Percentiles rank a stretch among this genome's conserved stretches.
Evolutionary conservation across 2,797 vertebrate species (phyloP).

Genomic region (Tenualosa thibaudeaui): DNA sequence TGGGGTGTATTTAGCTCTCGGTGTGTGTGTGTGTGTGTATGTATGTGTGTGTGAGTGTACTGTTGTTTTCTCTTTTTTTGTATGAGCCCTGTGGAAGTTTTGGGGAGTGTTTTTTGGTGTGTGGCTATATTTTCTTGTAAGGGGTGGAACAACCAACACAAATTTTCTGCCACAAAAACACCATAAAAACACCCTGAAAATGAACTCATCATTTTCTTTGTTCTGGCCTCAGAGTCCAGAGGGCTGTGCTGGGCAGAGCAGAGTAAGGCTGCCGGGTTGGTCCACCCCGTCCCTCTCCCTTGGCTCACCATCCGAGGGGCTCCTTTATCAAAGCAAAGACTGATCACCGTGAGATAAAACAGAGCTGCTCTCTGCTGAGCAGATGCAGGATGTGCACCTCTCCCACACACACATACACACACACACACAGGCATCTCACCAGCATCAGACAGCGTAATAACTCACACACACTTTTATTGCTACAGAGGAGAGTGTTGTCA

Average conservation of each 20-base stretch:
- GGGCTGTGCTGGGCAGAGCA: no score
- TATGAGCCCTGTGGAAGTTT: background rate
- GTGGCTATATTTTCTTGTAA: background rate
- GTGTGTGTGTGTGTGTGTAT: background rate
- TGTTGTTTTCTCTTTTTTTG: no score
- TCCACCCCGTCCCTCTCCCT: no score
- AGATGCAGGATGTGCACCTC: background rate
- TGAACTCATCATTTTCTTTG: background rate
- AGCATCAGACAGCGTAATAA: background rate
- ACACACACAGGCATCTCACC: background rate
- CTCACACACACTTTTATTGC: background rate
- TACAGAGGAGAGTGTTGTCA: background rate
- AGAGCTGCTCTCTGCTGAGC: background rate
- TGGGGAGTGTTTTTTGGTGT: background rate
- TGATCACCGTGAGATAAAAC: background rate
- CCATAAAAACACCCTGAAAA: background rate
- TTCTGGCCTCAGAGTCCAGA: background rate
- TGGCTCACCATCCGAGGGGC: no score
- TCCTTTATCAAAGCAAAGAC: background rate
- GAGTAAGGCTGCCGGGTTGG: no score
- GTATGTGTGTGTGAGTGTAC: background rate
- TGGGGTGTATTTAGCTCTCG: background rate
- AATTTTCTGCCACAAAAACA: background rate
- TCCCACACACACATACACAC: background rate
- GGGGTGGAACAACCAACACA: background rate